Percentiles rank a stretch among this genome's conserved stretches.
phyloP scores from a whole-genome alignment of 1,140 invertebrate species.

The Papilio polyxenes region DNA sequence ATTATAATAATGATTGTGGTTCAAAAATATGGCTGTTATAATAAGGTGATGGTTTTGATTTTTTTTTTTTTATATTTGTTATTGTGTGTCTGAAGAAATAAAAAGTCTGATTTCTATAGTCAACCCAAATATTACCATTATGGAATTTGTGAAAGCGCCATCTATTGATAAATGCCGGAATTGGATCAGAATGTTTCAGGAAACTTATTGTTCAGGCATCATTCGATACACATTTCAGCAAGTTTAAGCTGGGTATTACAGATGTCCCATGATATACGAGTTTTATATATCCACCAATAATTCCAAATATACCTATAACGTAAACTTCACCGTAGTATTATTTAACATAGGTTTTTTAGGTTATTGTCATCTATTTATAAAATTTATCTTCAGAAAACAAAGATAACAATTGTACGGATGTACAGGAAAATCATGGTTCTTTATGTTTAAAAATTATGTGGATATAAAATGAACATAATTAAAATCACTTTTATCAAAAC shows the following conservation, averaged over 20 bases:
- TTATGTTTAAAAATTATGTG: too few species aligned
- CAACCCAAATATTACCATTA: neutral
- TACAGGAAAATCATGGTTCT: too few species aligned
- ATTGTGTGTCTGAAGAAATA: neutral
- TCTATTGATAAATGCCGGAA: neutral
- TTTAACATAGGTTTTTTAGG: too few species aligned
- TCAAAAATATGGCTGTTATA: too few species aligned
- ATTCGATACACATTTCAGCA: neutral
- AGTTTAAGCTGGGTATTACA: neutral
- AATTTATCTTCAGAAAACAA: too few species aligned
- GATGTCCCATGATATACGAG: neutral
- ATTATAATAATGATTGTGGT: too few species aligned
- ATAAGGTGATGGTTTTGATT: neutral
- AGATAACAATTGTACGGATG: too few species aligned
- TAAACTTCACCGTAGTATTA: too few species aligned
- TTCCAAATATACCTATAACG: neutral
- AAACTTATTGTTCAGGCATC: neutral
- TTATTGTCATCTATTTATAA: too few species aligned
- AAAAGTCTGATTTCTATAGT: neutral
- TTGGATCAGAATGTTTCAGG: neutral
- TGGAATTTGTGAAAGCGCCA: neutral
- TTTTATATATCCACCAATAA: neutral
- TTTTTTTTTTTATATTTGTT: neutral
- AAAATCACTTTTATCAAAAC: too few species aligned
- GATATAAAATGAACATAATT: too few species aligned